These are phyloP conservation scores for Sycophila texana DNA, from an alignment of 2,888 invertebrate genomes.

Conservation along the genomic window DNA sequence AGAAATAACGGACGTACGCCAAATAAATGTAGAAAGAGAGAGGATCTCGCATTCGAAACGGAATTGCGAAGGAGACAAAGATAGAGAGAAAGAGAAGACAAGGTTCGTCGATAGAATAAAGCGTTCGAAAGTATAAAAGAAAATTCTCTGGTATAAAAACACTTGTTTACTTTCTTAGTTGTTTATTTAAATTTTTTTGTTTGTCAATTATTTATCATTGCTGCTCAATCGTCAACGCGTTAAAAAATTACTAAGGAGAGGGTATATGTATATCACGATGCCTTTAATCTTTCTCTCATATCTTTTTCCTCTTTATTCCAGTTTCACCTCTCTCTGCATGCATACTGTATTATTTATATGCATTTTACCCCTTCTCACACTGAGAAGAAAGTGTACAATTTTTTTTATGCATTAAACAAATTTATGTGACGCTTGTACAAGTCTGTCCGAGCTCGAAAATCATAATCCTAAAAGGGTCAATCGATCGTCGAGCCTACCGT, in stretches of 20 bases:
- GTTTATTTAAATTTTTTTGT: slow-evolving; percentile 56
- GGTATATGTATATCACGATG: slow-evolving; percentile 36
- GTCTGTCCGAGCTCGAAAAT: slow-evolving; percentile 58
- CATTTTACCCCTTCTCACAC: slow-evolving; percentile 28
- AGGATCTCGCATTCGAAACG: slow-evolving; percentile 36
- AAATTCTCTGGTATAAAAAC: slow-evolving; percentile 59
- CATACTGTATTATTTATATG: slow-evolving; percentile 38
- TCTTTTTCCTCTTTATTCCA: slow-evolving; percentile 42
- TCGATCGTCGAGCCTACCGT: slow-evolving; percentile 63
- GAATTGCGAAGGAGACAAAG: slow-evolving; percentile 32
- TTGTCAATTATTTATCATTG: slow-evolving; percentile 41
- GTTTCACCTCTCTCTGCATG: slow-evolving; percentile 37
- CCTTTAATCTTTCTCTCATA: slow-evolving; percentile 49
- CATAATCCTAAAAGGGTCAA: slow-evolving; percentile 57
- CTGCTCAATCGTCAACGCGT: slow-evolving; percentile 31
- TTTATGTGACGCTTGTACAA: slow-evolving; percentile 53
- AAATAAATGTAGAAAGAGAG: slow-evolving; percentile 43
- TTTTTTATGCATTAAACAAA: slow-evolving; percentile 51
- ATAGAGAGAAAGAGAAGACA: slow-evolving; percentile 48
- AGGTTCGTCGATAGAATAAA: slow-evolving; percentile 5
- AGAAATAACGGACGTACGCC: slow-evolving; percentile 46
- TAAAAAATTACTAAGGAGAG: slow-evolving; percentile 44
- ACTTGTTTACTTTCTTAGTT: slow-evolving; percentile 58
- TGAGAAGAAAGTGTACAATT: slow-evolving; percentile 49
- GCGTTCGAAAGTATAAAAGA: slow-evolving; percentile 41